Evolutionary conservation across 2,888 invertebrate genomes (phyloP).

Genomic region (Maniola hyperantus): DNA sequence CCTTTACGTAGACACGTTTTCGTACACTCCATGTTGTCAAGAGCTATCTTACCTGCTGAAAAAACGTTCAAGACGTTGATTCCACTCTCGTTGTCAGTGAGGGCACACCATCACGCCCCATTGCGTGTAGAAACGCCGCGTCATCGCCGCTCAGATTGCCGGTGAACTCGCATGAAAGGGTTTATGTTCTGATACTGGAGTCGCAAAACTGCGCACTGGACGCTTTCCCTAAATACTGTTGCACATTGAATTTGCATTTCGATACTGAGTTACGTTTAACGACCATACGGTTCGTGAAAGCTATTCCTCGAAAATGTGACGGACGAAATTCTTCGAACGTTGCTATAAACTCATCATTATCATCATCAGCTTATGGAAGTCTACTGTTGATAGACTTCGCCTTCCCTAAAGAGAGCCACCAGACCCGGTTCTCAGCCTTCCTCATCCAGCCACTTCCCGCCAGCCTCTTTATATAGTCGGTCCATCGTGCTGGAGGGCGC

Average conservation of each 20-base stretch:
- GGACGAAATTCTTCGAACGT: not conserved
- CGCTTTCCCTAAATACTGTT: slow-evolving; percentile 32
- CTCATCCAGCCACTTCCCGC: too few species aligned
- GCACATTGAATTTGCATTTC: slow-evolving; percentile 32
- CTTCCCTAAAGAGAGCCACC: too few species aligned
- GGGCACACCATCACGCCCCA: slow-evolving; percentile 48
- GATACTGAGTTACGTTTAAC: slow-evolving; percentile 22
- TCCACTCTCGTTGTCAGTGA: slow-evolving; percentile 45
- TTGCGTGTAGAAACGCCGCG: slow-evolving; percentile 59
- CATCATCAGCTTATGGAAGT: too few species aligned
- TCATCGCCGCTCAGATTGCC: slow-evolving; percentile 65
- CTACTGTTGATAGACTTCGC: too few species aligned
- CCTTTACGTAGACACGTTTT: too few species aligned
- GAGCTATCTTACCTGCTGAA: too few species aligned
- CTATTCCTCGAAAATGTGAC: not conserved
- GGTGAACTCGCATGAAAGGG: slow-evolving; percentile 54
- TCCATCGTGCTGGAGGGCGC: too few species aligned
- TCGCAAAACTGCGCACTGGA: slow-evolving; percentile 37
- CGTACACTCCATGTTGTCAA: too few species aligned
- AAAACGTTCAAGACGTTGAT: not conserved
- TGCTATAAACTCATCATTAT: too few species aligned
- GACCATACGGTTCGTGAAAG: not conserved
- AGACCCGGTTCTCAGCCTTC: too few species aligned
- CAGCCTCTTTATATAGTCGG: too few species aligned
- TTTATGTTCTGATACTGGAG: slow-evolving; percentile 42